Evolutionary conservation across 64 coral and sea anemone genomes (phyloP).

Genomic region (Pachyseris speciosa): DNA sequence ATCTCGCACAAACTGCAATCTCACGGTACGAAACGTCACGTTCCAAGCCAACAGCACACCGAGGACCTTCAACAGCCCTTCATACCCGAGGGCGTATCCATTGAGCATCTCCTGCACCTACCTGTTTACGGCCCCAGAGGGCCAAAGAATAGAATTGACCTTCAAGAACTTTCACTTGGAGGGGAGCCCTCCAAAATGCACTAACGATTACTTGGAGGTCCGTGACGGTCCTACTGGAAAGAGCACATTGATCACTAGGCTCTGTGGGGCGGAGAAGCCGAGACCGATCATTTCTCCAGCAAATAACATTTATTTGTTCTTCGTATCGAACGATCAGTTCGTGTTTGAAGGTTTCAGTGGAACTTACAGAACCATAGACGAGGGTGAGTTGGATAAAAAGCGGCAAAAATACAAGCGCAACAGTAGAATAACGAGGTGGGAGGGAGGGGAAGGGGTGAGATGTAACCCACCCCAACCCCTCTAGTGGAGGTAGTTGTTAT

Average conservation of each 20-base stretch:
- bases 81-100: not conserved
- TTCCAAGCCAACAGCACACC: not conserved
- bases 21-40: not conserved
- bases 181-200: not conserved
- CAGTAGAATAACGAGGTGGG: too few relatives aligned
- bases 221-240: not conserved
- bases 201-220: not conserved
- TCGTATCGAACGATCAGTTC: not conserved
- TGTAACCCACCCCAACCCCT: too few relatives aligned
- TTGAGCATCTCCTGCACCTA: not conserved
- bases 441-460: too few relatives aligned
- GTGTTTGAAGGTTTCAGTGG: not conserved
- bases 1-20: not conserved
- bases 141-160: not conserved
- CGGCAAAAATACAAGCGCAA: too few relatives aligned
- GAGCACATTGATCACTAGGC: not conserved
- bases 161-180: not conserved
- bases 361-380: not conserved
- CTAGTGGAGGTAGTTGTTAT: too few relatives aligned
- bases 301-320: not conserved
- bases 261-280: not conserved
- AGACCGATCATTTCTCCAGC: not conserved
- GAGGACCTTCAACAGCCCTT: not conserved
- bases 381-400: too few relatives aligned
- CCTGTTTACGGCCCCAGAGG: not conserved